phyloP scores from a whole-genome alignment of 2,888 invertebrate genomes.

The Campaea margaritaria region DNA sequence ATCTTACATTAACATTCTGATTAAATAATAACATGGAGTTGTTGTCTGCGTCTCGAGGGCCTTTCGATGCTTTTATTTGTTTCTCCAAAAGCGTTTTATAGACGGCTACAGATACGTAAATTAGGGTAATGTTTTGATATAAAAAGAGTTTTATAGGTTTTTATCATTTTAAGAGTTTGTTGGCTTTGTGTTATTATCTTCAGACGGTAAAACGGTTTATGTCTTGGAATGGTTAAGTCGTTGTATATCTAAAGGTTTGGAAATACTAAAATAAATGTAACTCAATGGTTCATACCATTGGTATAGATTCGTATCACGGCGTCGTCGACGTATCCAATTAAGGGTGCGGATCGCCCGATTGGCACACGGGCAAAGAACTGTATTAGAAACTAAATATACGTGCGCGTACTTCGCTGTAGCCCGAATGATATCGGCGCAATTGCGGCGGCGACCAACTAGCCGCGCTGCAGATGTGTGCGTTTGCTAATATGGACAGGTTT shows the following conservation, averaged over 20 bases:
- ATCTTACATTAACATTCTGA: constrained; percentile 8
- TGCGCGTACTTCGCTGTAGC: too few relatives aligned
- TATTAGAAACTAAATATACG: too few relatives aligned
- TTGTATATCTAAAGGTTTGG: neutral
- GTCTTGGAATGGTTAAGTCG: constrained; percentile 7
- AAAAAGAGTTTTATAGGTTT: constrained; percentile 33
- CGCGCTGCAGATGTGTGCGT: too few relatives aligned
- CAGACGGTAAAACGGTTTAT: constrained; percentile 33
- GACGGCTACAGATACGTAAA: constrained; percentile 35
- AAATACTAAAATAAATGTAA: too few relatives aligned
- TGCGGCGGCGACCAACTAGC: too few relatives aligned
- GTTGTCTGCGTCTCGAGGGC: neutral
- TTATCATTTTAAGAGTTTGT: constrained; percentile 36
- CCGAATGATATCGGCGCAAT: too few relatives aligned
- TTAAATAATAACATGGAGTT: constrained; percentile 5
- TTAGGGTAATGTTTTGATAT: constrained; percentile 35
- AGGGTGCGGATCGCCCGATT: too few relatives aligned
- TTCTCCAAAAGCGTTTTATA: constrained; percentile 16
- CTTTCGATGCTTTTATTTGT: constrained; percentile 17
- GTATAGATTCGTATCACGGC: too few relatives aligned
- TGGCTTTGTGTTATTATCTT: constrained; percentile 19
- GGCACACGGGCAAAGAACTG: too few relatives aligned
- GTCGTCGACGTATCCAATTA: too few relatives aligned
- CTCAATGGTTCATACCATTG: too few relatives aligned
- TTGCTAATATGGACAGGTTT: too few relatives aligned